phyloP scores from a whole-genome alignment of 2,888 invertebrate genomes.

The Endomychus coccineus region DNA sequence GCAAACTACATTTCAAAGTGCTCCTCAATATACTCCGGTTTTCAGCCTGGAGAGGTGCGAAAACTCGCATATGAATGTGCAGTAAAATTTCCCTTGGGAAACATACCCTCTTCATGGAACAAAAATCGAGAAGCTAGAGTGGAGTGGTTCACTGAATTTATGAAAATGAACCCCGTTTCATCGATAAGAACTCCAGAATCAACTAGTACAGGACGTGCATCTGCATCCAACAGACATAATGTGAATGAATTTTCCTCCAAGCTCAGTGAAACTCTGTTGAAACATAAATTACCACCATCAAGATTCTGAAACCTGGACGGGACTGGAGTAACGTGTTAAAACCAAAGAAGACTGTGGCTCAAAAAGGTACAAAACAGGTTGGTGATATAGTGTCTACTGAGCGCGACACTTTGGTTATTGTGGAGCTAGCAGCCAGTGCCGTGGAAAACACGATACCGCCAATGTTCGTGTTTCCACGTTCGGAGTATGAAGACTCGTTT shows the following conservation, averaged over 20 bases:
- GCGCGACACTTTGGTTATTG: conserved; percentile 19
- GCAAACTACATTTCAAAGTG: too few species aligned
- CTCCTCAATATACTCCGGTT: background rate
- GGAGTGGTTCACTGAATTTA: background rate
- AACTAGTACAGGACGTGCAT: background rate
- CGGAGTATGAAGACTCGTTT: conserved; percentile 22
- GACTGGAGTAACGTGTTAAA: too few species aligned
- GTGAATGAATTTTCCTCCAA: too few species aligned
- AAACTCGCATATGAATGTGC: background rate
- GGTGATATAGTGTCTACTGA: conserved; percentile 16
- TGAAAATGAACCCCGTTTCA: background rate
- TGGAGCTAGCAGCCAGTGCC: conserved; percentile 19
- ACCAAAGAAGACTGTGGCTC: conserved; percentile 30
- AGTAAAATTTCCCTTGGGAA: background rate
- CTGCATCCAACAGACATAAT: too few species aligned
- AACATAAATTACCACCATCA: too few species aligned
- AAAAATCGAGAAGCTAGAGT: background rate
- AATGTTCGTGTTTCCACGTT: conserved; percentile 27
- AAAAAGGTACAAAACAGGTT: too few species aligned
- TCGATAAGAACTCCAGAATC: conserved; percentile 1
- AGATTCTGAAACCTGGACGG: background rate
- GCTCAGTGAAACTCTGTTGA: too few species aligned
- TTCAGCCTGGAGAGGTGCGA: background rate
- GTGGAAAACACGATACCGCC: conserved; percentile 22
- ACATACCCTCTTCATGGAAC: background rate